These are phyloP conservation scores for Drosophila leonis DNA, from an alignment of 2,888 invertebrate species.

Conservation along the genomic window DNA sequence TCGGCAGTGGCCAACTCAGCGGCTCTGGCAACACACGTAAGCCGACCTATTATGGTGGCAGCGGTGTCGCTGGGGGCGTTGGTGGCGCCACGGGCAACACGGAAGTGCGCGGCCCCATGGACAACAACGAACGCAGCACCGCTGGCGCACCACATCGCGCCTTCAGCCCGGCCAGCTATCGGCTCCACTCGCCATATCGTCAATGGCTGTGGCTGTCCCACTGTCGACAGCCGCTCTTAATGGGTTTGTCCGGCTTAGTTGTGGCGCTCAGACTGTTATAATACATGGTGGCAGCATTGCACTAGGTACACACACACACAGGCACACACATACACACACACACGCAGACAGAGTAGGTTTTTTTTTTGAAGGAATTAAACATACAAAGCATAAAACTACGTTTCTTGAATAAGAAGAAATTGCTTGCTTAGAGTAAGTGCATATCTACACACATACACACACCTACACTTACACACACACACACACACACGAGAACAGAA, in stretches of 20 bases:
- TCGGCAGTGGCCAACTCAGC: conserved; percentile 38
- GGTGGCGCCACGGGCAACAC: conserved; percentile 64
- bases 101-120: conserved; percentile 79
- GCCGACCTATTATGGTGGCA: conserved; percentile 80
- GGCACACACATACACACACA: conserved; percentile 19
- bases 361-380: conserved; percentile 35
- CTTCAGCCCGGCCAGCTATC: conserved; percentile 24
- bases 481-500: neutral
- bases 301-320: conserved; percentile 36
- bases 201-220: conserved; percentile 33
- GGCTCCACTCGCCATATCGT: conserved; percentile 20
- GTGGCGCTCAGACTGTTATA: conserved; percentile 80
- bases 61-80: conserved; percentile 46
- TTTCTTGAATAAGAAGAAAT: conserved; percentile 2
- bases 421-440: conserved; percentile 28
- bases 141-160: conserved; percentile 32
- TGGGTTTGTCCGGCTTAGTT: conserved; percentile 81
- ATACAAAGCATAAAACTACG: conserved; percentile 3
- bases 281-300: conserved; percentile 61
- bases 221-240: conserved; percentile 71
- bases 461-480: conserved; percentile 18
- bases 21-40: conserved; percentile 81
- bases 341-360: conserved; percentile 14
- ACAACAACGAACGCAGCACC: conserved; percentile 83
- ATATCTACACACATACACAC: conserved; percentile 21